Evolutionary conservation across 2,888 invertebrate genomes (phyloP).

Genomic region (Vesta saturnalis): DNA sequence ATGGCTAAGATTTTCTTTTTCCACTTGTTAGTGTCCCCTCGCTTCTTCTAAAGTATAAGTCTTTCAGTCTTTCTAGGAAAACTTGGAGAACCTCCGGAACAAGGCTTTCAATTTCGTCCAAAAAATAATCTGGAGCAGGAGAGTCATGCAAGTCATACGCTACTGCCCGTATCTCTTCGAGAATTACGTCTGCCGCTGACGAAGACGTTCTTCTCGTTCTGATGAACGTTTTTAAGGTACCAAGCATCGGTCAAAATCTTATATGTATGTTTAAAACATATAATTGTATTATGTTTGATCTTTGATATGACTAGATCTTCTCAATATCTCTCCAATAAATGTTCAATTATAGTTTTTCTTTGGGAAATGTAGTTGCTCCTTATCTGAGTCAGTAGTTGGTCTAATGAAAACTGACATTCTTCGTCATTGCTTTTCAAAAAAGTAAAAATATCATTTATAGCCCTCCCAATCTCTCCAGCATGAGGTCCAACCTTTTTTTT

Average conservation of each 20-base stretch:
- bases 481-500: constrained; percentile 15
- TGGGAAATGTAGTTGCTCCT: constrained; percentile 1
- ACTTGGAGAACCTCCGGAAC: constrained; percentile 21
- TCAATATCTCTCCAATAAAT: constrained; percentile 14
- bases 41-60: constrained; percentile 16
- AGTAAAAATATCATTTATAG: constrained; percentile 18
- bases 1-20: too few relatives aligned
- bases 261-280: constrained; percentile 19
- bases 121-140: constrained; percentile 17
- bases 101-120: constrained; percentile 18
- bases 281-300: constrained; percentile 17
- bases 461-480: constrained; percentile 17
- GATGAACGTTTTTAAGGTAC: constrained; percentile 15
- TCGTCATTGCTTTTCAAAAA: constrained; percentile 20
- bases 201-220: constrained; percentile 18
- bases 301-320: constrained; percentile 17
- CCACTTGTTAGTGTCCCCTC: constrained; percentile 12
- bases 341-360: constrained; percentile 21
- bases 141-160: constrained; percentile 15
- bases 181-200: background rate
- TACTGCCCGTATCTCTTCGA: constrained; percentile 1
- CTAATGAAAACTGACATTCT: constrained; percentile 10
- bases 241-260: constrained; percentile 15
- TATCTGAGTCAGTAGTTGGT: constrained; percentile 7
- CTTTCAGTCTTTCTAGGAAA: constrained; percentile 11